These are phyloP conservation scores for Chelmon rostratus DNA, from an alignment of 2,797 vertebrate genomes.

Conservation along the genomic window DNA sequence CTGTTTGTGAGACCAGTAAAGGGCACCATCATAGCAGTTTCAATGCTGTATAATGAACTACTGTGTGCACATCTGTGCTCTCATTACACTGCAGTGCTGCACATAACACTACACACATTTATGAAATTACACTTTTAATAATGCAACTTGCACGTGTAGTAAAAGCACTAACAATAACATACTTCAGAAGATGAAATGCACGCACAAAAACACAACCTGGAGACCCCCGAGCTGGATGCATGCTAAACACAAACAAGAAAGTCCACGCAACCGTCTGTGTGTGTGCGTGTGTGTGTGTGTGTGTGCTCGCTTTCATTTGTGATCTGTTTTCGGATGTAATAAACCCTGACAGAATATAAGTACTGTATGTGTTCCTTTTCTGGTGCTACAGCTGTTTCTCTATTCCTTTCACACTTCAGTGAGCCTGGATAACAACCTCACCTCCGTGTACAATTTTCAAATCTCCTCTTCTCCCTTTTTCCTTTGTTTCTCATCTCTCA, in stretches of 20 bases:
- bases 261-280: neutral
- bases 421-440: slow-evolving; percentile 67
- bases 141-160: neutral
- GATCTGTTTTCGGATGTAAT: slow-evolving; percentile 39
- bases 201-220: neutral
- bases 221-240: neutral
- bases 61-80: slow-evolving; percentile 47
- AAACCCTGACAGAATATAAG: slow-evolving; percentile 39
- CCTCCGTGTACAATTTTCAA: slow-evolving; percentile 53
- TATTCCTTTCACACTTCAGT: slow-evolving; percentile 69
- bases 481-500: slow-evolving; percentile 37
- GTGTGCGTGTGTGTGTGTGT: neutral
- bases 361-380: slow-evolving; percentile 49
- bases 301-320: slow-evolving; percentile 24
- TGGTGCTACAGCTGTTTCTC: slow-evolving; percentile 58
- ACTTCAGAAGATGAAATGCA: neutral
- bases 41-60: slow-evolving; percentile 48
- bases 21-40: slow-evolving; percentile 43
- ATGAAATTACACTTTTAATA: slow-evolving; percentile 5
- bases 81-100: slow-evolving; percentile 22
- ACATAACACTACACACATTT: slow-evolving; percentile 6
- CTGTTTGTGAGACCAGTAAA: slow-evolving; percentile 44
- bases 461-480: slow-evolving; percentile 22
- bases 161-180: slow-evolving; percentile 8
- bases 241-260: neutral